Evolutionary conservation across 1,140 invertebrate genomes (phyloP).

Genomic region (Drosophila obscura): DNA sequence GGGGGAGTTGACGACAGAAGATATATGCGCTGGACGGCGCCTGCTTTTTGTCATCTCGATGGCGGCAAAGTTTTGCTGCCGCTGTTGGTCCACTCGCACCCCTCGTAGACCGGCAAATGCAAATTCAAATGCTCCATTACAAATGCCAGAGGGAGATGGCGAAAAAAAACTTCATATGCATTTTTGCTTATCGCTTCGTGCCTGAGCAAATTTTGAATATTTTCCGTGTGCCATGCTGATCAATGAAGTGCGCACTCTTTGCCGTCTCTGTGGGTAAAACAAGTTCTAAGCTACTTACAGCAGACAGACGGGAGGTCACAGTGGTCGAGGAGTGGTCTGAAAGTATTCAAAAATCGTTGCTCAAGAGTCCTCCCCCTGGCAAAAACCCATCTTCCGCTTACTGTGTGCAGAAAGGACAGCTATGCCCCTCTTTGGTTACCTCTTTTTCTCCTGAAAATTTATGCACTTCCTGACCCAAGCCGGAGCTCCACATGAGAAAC

Average conservation of each 20-base stretch:
- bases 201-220: constrained; percentile 71
- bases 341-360: no score
- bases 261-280: constrained; percentile 33
- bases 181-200: constrained; percentile 64
- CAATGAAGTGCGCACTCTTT: constrained; percentile 68
- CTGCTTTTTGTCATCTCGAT: constrained; percentile 23
- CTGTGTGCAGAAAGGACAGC: background rate
- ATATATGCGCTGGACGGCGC: constrained; percentile 23
- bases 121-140: constrained; percentile 74
- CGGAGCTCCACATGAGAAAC: constrained; percentile 42
- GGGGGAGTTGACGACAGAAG: constrained; percentile 7
- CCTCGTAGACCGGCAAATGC: constrained; percentile 39
- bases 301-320: constrained; percentile 6
- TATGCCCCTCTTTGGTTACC: constrained; percentile 5
- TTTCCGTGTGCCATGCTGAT: constrained; percentile 40
- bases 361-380: no score
- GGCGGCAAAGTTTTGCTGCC: constrained; percentile 51
- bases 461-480: constrained; percentile 65
- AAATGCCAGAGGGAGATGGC: constrained; percentile 16
- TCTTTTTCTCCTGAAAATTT: constrained; percentile 45
- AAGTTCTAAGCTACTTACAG: constrained; percentile 67
- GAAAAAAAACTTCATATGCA: constrained; percentile 53
- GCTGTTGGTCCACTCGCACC: background rate
- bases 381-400: background rate
- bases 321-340: constrained; percentile 14